Base-by-base conservation (phyloP, 2,113 vertebrate genomes). In the Piaya cayana region DNA sequence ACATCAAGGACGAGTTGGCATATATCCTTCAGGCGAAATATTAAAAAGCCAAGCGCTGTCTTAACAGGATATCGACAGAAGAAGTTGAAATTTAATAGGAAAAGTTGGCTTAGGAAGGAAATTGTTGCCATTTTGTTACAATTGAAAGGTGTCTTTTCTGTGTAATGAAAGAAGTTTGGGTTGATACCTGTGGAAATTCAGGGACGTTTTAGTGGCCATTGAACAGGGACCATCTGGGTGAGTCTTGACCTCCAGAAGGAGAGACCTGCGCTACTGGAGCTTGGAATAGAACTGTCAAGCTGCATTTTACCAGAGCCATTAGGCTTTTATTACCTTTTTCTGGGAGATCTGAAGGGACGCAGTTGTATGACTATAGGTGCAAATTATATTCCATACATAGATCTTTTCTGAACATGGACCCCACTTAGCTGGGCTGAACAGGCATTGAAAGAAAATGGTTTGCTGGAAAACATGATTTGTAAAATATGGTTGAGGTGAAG, bases 1-100 rank as follows among this genome's bases (percentile, higher is more conserved):
- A 86, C 97, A 95, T 97, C 98, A 98, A 98, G 98, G 98, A 97
- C 95, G 37, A 92, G 96, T 90, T 97, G 96, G 95, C 96, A 93
- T 96, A 89, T 82, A 93, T 97, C 96, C 97, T 97, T 93, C 97
- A 96, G 97, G 97, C 92, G 0, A 98, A 98, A 97, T 97, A 95
- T 96, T 97, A 96, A 97, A 96, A 97, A 97, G 94, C 96, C 96
- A 95, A 96, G 96, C 72, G 80, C 96, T 96, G 96, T 97, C 97
- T 96, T 98, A 91, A 96, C 96, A 86, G 93, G 64, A 82, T 97
- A 95, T 97, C 5, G 86, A 96, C 96, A 90, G 94, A 77, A 92
- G 91, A 81, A 71, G 93, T 23, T 64, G 86, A 91, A 91, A 87
- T 88, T 77, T 93, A 95, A 80, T 60, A 55, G 94, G 87, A 90